Percentiles rank a stretch among this genome's conserved stretches.
Conservation (phyloP, 2,113 vertebrate genomes). For the Microtus oregoni region DNA sequence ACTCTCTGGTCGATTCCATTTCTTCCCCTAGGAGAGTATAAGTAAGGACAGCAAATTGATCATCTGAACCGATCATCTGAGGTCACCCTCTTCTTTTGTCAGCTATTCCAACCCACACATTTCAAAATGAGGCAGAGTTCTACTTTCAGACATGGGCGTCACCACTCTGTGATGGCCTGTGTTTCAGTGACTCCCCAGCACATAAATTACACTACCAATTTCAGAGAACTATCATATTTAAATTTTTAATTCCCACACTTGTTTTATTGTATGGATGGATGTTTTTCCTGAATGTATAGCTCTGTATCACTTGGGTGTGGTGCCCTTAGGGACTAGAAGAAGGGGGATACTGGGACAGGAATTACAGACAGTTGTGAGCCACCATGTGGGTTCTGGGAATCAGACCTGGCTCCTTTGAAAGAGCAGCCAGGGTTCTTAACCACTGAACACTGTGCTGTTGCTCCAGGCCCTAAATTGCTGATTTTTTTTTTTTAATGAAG, state of each 20-base stretch:
- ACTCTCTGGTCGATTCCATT: no score
- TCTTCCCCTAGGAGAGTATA: not conserved
- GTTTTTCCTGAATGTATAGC: no score
- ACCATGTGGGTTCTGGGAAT: no score
- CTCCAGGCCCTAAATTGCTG: not conserved
- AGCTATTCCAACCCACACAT: not conserved
- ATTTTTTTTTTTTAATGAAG: not conserved
- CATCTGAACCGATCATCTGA: not conserved
- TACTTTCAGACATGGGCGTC: not conserved
- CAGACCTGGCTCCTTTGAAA: no score
- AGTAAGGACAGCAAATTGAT: not conserved
- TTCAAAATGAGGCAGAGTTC: not conserved
- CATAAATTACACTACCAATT: not conserved
- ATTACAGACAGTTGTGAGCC: no score
- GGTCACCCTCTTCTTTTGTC: not conserved
- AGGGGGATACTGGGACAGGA: no score
- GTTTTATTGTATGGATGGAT: not conserved
- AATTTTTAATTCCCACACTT: not conserved
- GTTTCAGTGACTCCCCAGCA: not conserved
- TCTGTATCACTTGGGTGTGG: no score
- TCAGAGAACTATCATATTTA: not conserved
- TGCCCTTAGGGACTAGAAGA: no score
- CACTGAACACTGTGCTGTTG: not conserved
- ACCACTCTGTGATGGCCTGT: not conserved
- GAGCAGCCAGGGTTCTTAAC: no score